Percentiles rank a stretch among this genome's conserved stretches.
Conservation (phyloP, 92 coral and sea anemone genomes). For the Siderastrea siderea region DNA sequence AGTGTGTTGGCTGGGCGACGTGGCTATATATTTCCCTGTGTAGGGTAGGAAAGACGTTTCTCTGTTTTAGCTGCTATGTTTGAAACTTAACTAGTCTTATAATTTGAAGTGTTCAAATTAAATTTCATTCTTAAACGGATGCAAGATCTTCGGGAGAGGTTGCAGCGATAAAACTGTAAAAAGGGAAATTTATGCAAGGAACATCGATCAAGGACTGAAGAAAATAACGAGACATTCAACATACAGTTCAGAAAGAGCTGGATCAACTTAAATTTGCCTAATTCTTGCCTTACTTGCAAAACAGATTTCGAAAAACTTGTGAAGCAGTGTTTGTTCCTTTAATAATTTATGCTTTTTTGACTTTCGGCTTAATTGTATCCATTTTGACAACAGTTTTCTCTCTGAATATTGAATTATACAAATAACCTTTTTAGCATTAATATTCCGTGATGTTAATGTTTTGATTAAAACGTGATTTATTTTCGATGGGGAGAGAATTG, state of each 20-base stretch:
- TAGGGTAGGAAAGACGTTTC: slow-evolving; percentile 28
- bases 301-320: background rate
- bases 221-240: background rate
- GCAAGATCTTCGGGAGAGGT: background rate
- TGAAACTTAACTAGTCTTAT: background rate
- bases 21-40: slow-evolving; percentile 7
- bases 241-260: background rate
- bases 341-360: background rate
- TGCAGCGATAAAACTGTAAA: background rate
- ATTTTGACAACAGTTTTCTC: background rate
- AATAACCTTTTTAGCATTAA: background rate
- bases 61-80: background rate
- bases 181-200: background rate
- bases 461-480: background rate
- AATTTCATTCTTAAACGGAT: background rate
- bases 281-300: background rate
- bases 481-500: background rate
- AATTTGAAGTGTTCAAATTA: background rate
- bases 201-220: background rate
- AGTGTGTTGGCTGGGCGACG: background rate
- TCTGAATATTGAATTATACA: background rate
- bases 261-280: background rate
- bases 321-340: background rate
- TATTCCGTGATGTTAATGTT: background rate
- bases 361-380: background rate